Percentiles rank a stretch among this genome's conserved stretches.
Conservation (phyloP, 2,888 invertebrate species). For the Pedicia rivosa region DNA sequence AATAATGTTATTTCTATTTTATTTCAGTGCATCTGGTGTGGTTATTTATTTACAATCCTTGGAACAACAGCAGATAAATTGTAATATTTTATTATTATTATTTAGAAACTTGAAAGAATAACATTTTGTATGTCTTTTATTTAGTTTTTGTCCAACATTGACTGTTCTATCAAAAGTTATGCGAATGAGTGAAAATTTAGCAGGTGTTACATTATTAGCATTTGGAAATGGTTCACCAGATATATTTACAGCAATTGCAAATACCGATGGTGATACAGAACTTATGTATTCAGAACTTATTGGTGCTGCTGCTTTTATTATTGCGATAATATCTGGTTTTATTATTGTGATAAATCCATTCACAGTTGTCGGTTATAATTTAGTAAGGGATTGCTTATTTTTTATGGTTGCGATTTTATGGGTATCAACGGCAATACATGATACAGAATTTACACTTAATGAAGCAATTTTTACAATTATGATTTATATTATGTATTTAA, state of each 20-base stretch:
- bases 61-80: slow-evolving; percentile 40
- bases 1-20: too few species aligned
- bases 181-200: slow-evolving; percentile 35
- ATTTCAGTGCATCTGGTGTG: too few species aligned
- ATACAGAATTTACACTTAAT: slow-evolving; percentile 11
- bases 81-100: slow-evolving; percentile 27
- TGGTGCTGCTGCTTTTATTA: slow-evolving; percentile 45
- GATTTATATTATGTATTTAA: slow-evolving; percentile 16
- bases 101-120: not conserved
- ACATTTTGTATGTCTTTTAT: slow-evolving; percentile 8
- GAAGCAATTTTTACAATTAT: slow-evolving; percentile 11
- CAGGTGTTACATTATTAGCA: slow-evolving; percentile 51
- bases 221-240: slow-evolving; percentile 57
- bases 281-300: slow-evolving; percentile 30
- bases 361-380: slow-evolving; percentile 15
- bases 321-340: slow-evolving; percentile 39
- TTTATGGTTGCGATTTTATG: slow-evolving; percentile 15
- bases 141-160: slow-evolving; percentile 38
- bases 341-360: slow-evolving; percentile 40
- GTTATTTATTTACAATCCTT: slow-evolving; percentile 36
- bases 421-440: slow-evolving; percentile 15
- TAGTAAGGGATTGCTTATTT: slow-evolving; percentile 17
- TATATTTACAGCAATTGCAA: slow-evolving; percentile 41
- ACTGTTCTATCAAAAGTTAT: slow-evolving; percentile 31
- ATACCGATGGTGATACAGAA: slow-evolving; percentile 27